These are phyloP conservation scores for Anastrepha ludens DNA, from an alignment of 1,140 invertebrate genomes.

Conservation along the genomic window DNA sequence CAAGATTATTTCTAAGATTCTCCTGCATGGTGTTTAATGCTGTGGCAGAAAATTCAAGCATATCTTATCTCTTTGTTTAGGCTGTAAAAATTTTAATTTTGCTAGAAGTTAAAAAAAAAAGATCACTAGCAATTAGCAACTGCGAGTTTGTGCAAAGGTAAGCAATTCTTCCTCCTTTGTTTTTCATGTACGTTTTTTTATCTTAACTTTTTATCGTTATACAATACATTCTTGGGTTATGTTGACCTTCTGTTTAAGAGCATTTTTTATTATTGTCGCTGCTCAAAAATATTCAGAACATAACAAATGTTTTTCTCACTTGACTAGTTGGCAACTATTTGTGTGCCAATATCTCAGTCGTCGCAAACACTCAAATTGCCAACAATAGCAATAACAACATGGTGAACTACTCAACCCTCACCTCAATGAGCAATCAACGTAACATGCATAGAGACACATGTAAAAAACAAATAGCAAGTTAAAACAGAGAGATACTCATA, in stretches of 20 bases:
- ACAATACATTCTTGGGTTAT: not conserved
- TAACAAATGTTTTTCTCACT: conserved; percentile 35
- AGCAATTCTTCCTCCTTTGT: too few species aligned
- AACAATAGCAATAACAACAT: not conserved
- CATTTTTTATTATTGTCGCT: not conserved
- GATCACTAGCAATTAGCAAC: not conserved
- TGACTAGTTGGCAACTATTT: conserved; percentile 47
- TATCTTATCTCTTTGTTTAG: conserved; percentile 11
- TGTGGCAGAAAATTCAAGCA: not conserved
- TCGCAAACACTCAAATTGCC: not conserved
- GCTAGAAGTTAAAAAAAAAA: not conserved
- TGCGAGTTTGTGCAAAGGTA: not conserved
- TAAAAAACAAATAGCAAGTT: not conserved
- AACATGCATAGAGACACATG: not conserved
- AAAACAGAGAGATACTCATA: not conserved
- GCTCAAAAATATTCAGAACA: not conserved
- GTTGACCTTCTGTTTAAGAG: conserved; percentile 9
- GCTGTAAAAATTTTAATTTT: not conserved
- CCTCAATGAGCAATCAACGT: conserved; percentile 49
- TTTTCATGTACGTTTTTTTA: too few species aligned
- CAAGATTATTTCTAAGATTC: too few species aligned
- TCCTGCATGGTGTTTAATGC: too few species aligned
- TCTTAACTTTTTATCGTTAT: too few species aligned
- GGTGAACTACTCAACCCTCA: conserved; percentile 14
- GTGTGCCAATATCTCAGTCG: conserved; percentile 9